Base-by-base conservation (phyloP, 2,888 invertebrate genomes). In the Parasteatoda lunata region DNA sequence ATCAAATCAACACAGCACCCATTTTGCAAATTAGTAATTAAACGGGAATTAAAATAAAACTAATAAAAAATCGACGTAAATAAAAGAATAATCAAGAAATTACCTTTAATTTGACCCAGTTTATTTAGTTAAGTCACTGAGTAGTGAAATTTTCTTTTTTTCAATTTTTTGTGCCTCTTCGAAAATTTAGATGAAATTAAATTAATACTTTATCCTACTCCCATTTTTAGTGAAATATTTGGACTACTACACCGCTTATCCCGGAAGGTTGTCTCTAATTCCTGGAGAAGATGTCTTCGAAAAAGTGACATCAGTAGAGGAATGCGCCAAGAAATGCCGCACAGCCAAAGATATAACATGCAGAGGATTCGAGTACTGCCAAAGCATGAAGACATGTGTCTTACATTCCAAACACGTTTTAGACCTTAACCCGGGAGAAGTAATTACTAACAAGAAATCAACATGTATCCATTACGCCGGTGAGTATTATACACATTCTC, bases 361-460 rank as follows among this genome's bases (percentile, higher is more conserved):
- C 77, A 65, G 80, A 9, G 88, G 88, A 45, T 88, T 88, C 59
- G 88, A 88, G 8, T 88, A 75, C 79, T 88, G 88, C 54, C 68
- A 68, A 47, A 13, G 69, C 3, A 9, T 5, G 3, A 77, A 72
- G 52, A 75, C 13, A 5, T 88, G 88, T 47, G 73, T 77, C 47
- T 65, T 88, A 8, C 84, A 88, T 51, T 69, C 66, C 4, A 80
- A 72, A 7, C 88, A 88, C 13, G 76, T 84, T n/a, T 30, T 88
- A 30, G 88, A 88, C 48, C 45, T 88, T 11, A 78, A 84, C 8
- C 51, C 76, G 0, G 76, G 68, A 11, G 73, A 84, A 8, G 47
- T 54, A n/a, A 51, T 8, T 15, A 3, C 30, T 0, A 11, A 11
- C 5, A 48, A 51, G 3, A 69, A 83, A 9, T 51, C 85, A 9